phyloP scores from a whole-genome alignment of 2,797 vertebrate species.

The Karalla daura region DNA sequence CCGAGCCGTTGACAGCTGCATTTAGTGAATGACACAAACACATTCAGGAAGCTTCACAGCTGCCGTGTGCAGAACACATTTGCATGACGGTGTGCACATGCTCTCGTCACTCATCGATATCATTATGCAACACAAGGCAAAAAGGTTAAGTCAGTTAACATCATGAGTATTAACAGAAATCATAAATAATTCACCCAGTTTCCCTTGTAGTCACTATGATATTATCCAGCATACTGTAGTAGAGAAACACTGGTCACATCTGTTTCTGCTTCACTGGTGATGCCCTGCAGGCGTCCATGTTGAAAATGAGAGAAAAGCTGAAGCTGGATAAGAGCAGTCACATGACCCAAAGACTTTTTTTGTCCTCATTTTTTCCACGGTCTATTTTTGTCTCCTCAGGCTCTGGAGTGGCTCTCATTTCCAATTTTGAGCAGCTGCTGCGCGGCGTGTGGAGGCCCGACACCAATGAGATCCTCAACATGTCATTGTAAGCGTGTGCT shows the following conservation, averaged over 20 bases:
- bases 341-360: slow-evolving; percentile 19
- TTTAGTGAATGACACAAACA: slow-evolving; percentile 3
- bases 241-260: no score
- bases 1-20: slow-evolving; percentile 14
- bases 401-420: slow-evolving; percentile 94
- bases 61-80: slow-evolving; percentile 9
- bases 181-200: no score
- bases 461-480: slow-evolving; percentile 94
- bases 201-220: no score
- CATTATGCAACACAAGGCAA: neutral
- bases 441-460: slow-evolving; percentile 97
- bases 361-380: slow-evolving; percentile 49
- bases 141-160: neutral
- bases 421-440: slow-evolving; percentile 95
- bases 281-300: slow-evolving; percentile 1
- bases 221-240: no score
- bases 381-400: slow-evolving; percentile 83
- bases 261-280: neutral
- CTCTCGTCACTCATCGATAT: neutral
- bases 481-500: slow-evolving; percentile 93
- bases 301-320: slow-evolving; percentile 22
- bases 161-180: no score
- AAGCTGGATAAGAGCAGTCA: slow-evolving; percentile 33
- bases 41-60: neutral
- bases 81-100: slow-evolving; percentile 9